phyloP scores from a whole-genome alignment of 2,113 vertebrate genomes.

The Eonycteris spelaea region DNA sequence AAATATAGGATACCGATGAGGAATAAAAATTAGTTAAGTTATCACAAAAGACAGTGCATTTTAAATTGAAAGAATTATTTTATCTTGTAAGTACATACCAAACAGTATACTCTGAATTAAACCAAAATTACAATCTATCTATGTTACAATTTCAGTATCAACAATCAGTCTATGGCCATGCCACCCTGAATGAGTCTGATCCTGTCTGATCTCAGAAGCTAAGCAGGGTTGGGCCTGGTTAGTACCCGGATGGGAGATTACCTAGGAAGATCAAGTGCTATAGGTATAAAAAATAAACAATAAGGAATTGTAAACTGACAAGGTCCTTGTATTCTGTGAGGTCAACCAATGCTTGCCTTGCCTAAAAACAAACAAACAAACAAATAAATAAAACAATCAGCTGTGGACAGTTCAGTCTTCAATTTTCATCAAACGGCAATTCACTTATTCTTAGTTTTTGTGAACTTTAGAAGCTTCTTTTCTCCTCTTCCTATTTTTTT shows the following conservation, averaged over 20 bases:
- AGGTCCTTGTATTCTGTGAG: too few species aligned
- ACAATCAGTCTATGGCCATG: not conserved
- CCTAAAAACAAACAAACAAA: too few species aligned
- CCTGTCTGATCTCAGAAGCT: too few species aligned
- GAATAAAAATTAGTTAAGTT: not conserved
- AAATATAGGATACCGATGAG: not conserved
- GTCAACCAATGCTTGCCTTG: too few species aligned
- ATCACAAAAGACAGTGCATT: not conserved
- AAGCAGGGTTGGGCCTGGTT: too few species aligned
- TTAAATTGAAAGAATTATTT: not conserved
- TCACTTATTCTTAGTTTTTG: not conserved
- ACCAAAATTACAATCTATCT: not conserved
- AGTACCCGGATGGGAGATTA: too few species aligned
- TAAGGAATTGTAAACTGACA: too few species aligned
- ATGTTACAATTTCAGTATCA: not conserved
- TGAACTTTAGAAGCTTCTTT: not conserved
- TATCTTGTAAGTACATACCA: not conserved
- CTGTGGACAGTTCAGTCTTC: not conserved
- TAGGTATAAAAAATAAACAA: too few species aligned
- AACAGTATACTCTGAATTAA: not conserved
- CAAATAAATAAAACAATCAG: not conserved
- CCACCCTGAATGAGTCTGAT: too few species aligned
- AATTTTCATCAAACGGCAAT: slow-evolving; percentile 15
- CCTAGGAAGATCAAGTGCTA: too few species aligned
- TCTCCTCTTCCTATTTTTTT: not conserved